These are phyloP conservation scores for Trichopoda pennipes DNA, from an alignment of 2,888 invertebrate species.

Conservation along the genomic window DNA sequence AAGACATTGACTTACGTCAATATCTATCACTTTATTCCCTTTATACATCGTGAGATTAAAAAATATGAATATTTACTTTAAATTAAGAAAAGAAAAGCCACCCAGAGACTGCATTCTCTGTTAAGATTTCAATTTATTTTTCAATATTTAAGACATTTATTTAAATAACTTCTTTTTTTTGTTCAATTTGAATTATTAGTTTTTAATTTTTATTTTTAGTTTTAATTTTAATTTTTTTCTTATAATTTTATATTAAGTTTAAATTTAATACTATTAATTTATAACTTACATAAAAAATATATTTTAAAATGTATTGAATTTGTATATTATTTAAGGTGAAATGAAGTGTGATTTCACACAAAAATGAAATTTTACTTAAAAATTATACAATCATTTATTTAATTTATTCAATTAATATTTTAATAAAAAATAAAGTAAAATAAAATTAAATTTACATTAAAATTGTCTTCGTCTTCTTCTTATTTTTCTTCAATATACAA, in stretches of 20 bases:
- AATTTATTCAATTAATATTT: slow-evolving; percentile 33
- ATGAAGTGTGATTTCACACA: slow-evolving; percentile 8
- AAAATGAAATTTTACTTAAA: slow-evolving; percentile 29
- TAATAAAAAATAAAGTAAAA: slow-evolving; percentile 13
- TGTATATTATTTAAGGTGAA: slow-evolving; percentile 27
- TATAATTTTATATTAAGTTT: slow-evolving; percentile 60
- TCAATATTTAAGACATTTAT: slow-evolving; percentile 70
- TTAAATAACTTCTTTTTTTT: slow-evolving; percentile 70
- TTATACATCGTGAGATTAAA: slow-evolving; percentile 41
- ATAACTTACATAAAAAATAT: slow-evolving; percentile 66
- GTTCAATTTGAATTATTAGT: slow-evolving; percentile 59
- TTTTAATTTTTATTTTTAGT: slow-evolving; percentile 24
- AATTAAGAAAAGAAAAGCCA: neutral
- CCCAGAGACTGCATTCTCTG: slow-evolving; percentile 33
- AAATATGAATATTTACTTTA: slow-evolving; percentile 39
- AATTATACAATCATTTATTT: slow-evolving; percentile 37
- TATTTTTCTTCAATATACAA: slow-evolving; percentile 60
- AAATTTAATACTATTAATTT: slow-evolving; percentile 65
- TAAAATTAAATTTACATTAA: slow-evolving; percentile 61
- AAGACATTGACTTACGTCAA: slow-evolving; percentile 44
- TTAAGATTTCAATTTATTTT: slow-evolving; percentile 22
- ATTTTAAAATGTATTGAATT: slow-evolving; percentile 42
- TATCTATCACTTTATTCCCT: slow-evolving; percentile 38
- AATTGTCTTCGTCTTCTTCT: slow-evolving; percentile 17
- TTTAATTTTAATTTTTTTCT: slow-evolving; percentile 11